These are phyloP conservation scores for Goniozus legneri DNA, from an alignment of 1,140 invertebrate species.

Conservation along the genomic window DNA sequence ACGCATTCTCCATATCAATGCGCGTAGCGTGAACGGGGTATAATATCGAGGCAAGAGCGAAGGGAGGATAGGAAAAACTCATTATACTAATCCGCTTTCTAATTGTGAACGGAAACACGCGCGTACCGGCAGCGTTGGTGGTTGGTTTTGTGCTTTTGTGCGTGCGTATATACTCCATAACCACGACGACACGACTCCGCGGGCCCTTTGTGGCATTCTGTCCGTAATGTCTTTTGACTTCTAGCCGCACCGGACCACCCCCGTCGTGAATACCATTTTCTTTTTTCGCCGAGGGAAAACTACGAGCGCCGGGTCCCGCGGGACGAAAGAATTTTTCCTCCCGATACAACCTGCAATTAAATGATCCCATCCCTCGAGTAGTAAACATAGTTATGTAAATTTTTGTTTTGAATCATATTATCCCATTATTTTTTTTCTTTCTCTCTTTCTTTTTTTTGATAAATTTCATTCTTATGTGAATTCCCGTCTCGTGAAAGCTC, in stretches of 20 bases:
- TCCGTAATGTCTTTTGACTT: conserved; percentile 26
- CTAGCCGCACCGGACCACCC: conserved; percentile 20
- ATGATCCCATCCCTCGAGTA: not conserved
- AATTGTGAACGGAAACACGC: conserved; percentile 23
- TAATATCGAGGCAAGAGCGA: not conserved
- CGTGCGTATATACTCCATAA: no score
- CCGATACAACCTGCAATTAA: no score
- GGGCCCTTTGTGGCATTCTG: conserved; percentile 11
- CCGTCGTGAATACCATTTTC: conserved; percentile 9
- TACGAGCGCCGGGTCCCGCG: not conserved
- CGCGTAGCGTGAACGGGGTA: no score
- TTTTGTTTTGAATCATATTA: not conserved
- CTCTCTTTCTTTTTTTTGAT: not conserved
- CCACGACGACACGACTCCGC: no score
- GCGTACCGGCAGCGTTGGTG: not conserved
- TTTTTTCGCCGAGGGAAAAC: not conserved
- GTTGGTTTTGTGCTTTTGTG: no score
- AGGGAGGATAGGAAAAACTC: conserved; percentile 12
- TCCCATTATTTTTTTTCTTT: not conserved
- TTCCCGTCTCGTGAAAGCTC: no score
- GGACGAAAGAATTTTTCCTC: not conserved
- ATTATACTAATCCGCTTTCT: conserved; percentile 29
- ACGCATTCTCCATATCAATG: no score
- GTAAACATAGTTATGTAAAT: not conserved
- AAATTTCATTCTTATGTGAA: no score